A percentile compares a stretch with the other conserved stretches of the same genome.
phyloP scores from a whole-genome alignment of 2,797 vertebrate species.

The Sternarchorhynchus goeldii region DNA sequence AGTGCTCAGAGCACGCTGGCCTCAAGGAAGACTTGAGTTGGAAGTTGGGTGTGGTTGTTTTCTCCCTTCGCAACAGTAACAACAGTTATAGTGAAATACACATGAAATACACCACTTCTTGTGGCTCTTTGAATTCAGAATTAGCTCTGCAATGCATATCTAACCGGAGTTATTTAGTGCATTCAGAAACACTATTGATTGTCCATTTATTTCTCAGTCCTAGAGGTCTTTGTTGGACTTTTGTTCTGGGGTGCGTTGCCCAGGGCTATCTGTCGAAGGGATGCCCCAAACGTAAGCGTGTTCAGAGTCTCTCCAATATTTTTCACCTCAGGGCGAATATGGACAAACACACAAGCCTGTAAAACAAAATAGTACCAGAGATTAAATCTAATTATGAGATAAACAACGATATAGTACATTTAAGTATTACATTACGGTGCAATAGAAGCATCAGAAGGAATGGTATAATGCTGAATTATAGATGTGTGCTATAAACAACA shows the following conservation, averaged over 20 bases:
- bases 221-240: conserved; percentile 44
- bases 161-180: too few species aligned
- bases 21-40: too few species aligned
- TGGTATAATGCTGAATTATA: neutral
- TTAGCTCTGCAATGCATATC: too few species aligned
- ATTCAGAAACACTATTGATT: too few species aligned
- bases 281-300: conserved; percentile 71
- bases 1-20: too few species aligned
- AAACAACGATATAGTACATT: neutral
- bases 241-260: conserved; percentile 64
- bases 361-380: neutral
- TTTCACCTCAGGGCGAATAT: conserved; percentile 62
- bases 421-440: neutral
- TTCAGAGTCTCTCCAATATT: conserved; percentile 66
- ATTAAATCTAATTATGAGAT: neutral
- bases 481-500: neutral
- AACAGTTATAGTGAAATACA: too few species aligned
- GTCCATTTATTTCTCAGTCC: conserved; percentile 19
- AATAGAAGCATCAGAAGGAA: too few species aligned
- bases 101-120: too few species aligned
- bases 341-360: conserved; percentile 71
- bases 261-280: conserved; percentile 68
- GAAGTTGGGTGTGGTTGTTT: too few species aligned
- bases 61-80: too few species aligned
- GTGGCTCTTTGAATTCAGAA: too few species aligned